Conservation (phyloP, 2,797 vertebrate species). For the Mormyrops boulengeri region DNA sequence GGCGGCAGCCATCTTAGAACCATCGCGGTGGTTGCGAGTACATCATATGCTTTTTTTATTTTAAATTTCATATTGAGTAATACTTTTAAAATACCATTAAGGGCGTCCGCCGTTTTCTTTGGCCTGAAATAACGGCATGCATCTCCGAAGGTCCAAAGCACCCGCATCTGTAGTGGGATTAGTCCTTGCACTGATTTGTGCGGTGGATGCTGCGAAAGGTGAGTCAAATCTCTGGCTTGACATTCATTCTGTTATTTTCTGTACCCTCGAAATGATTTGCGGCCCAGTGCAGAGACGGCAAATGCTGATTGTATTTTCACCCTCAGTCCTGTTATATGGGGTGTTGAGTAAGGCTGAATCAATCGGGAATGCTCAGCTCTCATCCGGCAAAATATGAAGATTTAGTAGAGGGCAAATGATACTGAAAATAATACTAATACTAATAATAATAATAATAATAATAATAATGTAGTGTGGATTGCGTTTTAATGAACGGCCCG, state of each 20-base stretch:
- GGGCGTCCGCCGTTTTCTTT: slow-evolving; percentile 16
- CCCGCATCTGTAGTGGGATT: slow-evolving; percentile 63
- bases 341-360: background rate
- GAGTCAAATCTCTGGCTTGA: slow-evolving; percentile 30
- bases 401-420: background rate
- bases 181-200: slow-evolving; percentile 66
- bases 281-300: background rate
- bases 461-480: background rate
- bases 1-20: slow-evolving; percentile 74
- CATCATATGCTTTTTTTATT: slow-evolving; percentile 41
- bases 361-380: background rate
- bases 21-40: slow-evolving; percentile 48
- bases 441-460: background rate
- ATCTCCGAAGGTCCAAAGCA: slow-evolving; percentile 56
- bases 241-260: background rate
- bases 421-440: background rate
- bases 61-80: slow-evolving; percentile 46
- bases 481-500: background rate
- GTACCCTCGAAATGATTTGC: background rate
- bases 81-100: slow-evolving; percentile 39
- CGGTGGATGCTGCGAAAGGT: slow-evolving; percentile 70
- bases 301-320: background rate
- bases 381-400: background rate
- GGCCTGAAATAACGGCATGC: slow-evolving; percentile 60
- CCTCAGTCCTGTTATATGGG: background rate